phyloP scores from a whole-genome alignment of 2,113 vertebrate species.

The Periophthalmodon schlosseri region DNA sequence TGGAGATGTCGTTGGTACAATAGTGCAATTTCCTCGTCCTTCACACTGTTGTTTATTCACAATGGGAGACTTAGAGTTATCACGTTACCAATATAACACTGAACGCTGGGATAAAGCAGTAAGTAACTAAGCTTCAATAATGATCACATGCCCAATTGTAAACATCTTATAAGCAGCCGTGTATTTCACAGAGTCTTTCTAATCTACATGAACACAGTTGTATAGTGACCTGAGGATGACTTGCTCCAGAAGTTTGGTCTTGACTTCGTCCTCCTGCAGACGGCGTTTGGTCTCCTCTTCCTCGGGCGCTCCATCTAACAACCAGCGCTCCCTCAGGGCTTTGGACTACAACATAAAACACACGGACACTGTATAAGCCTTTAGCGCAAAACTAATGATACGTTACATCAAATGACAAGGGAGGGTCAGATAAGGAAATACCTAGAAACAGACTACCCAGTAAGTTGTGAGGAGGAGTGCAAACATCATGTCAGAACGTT shows the following conservation, averaged over 20 bases:
- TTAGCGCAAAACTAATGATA: background rate
- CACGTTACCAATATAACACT: too few relatives aligned
- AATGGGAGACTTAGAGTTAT: too few relatives aligned
- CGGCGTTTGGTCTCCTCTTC: conserved; percentile 88
- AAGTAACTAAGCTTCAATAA: too few relatives aligned
- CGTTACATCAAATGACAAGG: background rate
- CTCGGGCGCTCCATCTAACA: conserved; percentile 90
- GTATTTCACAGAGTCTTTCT: background rate
- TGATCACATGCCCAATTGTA: background rate
- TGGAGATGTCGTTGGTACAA: too few relatives aligned
- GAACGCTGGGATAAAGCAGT: too few relatives aligned
- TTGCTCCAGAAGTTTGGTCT: conserved; percentile 87
- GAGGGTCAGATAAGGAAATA: conserved; percentile 1
- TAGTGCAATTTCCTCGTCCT: too few relatives aligned
- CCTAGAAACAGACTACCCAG: background rate
- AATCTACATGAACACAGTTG: background rate
- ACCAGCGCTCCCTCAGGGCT: conserved; percentile 92
- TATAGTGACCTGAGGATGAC: conserved; percentile 85
- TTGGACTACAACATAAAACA: conserved; percentile 81
- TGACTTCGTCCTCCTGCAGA: conserved; percentile 89
- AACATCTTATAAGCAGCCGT: background rate
- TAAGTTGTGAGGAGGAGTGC: conserved; percentile 4
- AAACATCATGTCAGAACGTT: background rate
- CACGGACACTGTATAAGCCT: background rate
- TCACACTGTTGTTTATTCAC: too few relatives aligned